A percentile compares a stretch with the other conserved stretches of the same genome.
Conservation (phyloP, 2,888 invertebrate genomes). For the Lissocephala sabroskyi region DNA sequence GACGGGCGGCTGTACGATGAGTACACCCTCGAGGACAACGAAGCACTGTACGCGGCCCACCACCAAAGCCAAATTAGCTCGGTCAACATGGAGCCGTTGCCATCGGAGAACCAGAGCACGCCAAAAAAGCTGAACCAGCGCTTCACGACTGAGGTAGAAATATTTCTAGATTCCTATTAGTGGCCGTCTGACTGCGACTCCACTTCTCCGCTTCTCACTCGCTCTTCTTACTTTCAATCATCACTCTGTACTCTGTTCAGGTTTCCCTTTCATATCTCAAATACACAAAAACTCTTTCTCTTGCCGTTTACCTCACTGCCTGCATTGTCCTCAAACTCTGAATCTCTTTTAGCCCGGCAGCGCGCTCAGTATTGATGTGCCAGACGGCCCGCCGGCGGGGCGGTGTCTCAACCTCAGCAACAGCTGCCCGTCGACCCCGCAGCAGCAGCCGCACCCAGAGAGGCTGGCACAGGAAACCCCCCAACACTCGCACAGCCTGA, state of each 20-base stretch:
- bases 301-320: no score
- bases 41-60: slow-evolving; percentile 25
- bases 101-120: slow-evolving; percentile 63
- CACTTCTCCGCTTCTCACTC: no score
- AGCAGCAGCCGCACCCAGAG: slow-evolving; percentile 16
- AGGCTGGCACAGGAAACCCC: neutral
- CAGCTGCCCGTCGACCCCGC: slow-evolving; percentile 54
- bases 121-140: slow-evolving; percentile 59
- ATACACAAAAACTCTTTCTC: no score
- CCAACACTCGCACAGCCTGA: slow-evolving; percentile 24
- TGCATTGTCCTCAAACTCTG: slow-evolving; percentile 17
- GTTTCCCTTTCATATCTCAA: no score
- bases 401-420: slow-evolving; percentile 28
- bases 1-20: slow-evolving; percentile 24
- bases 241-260: neutral
- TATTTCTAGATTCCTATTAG: slow-evolving; percentile 69
- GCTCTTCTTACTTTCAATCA: no score
- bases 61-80: slow-evolving; percentile 36
- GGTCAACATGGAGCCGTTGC: slow-evolving; percentile 39
- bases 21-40: slow-evolving; percentile 27
- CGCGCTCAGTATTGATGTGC: slow-evolving; percentile 40
- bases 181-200: no score
- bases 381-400: slow-evolving; percentile 23
- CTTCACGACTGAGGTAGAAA: slow-evolving; percentile 70
- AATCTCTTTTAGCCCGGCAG: slow-evolving; percentile 44